These are phyloP conservation scores for Hydrolagus affinis DNA, from an alignment of 2,113 vertebrate genomes.

Conservation along the genomic window DNA sequence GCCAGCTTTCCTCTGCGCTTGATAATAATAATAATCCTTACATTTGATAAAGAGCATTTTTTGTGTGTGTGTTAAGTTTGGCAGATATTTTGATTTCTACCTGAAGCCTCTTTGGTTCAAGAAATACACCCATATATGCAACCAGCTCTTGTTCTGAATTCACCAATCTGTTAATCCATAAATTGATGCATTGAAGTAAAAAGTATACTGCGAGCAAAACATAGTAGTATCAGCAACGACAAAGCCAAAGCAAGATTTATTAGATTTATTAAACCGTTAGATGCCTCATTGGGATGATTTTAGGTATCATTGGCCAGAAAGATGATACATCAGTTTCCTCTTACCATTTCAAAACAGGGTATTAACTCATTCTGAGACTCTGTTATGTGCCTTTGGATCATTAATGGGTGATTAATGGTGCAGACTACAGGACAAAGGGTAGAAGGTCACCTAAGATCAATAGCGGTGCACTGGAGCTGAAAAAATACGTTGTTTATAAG, in stretches of 20 bases:
- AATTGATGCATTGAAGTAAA: too few relatives aligned
- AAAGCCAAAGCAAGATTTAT: neutral
- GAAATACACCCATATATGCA: too few relatives aligned
- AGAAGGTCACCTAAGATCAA: constrained; percentile 14
- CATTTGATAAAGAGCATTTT: too few relatives aligned
- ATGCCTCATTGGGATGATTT: neutral
- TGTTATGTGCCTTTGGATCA: neutral
- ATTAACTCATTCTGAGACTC: constrained; percentile 8
- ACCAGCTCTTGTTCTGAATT: too few relatives aligned
- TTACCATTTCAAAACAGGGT: constrained; percentile 22
- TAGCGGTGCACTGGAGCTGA: constrained; percentile 8
- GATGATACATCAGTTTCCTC: neutral
- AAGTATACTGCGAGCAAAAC: too few relatives aligned
- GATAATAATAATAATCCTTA: too few relatives aligned
- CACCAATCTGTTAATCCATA: too few relatives aligned
- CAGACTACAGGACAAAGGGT: neutral
- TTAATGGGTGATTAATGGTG: constrained; percentile 8
- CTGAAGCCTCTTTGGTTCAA: too few relatives aligned
- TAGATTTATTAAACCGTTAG: neutral
- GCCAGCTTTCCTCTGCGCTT: too few relatives aligned
- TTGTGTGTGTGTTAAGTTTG: too few relatives aligned
- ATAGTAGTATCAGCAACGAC: too few relatives aligned
- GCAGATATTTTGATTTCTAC: too few relatives aligned
- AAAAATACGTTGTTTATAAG: neutral
- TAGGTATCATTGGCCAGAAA: neutral